Conservation (phyloP, 2,888 invertebrate genomes). For the Amiota minor region DNA sequence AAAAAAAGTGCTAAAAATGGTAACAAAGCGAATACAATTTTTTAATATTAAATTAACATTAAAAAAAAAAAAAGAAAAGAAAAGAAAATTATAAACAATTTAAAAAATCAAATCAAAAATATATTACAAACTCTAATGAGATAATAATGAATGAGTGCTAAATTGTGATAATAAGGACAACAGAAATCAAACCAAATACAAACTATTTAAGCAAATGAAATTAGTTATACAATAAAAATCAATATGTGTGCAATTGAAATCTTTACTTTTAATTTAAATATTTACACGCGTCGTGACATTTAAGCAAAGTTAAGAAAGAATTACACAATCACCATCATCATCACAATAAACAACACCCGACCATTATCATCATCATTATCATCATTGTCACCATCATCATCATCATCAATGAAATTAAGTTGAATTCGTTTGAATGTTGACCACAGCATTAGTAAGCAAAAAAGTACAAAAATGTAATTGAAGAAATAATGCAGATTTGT, state of each 20-base stretch:
- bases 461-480: no score
- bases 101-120: conserved; percentile 21
- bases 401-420: no score
- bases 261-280: conserved; percentile 25
- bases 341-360: not conserved
- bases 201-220: conserved; percentile 23
- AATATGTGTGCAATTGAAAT: conserved; percentile 15
- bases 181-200: not conserved
- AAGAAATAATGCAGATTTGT: not conserved
- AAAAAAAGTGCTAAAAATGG: conserved; percentile 67
- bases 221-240: conserved; percentile 5
- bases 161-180: conserved; percentile 15
- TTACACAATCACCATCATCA: conserved; percentile 2
- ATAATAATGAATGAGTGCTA: conserved; percentile 30
- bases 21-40: conserved; percentile 56
- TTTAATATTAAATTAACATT: conserved; percentile 27
- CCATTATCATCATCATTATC: no score
- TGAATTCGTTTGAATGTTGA: no score
- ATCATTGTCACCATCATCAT: no score
- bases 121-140: not conserved
- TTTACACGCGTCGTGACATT: conserved; percentile 38
- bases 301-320: conserved; percentile 28
- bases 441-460: no score
- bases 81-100: conserved; percentile 22
- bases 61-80: conserved; percentile 32